Base-by-base conservation (phyloP, 2,797 vertebrate genomes). In the Podarcis siculus region DNA sequence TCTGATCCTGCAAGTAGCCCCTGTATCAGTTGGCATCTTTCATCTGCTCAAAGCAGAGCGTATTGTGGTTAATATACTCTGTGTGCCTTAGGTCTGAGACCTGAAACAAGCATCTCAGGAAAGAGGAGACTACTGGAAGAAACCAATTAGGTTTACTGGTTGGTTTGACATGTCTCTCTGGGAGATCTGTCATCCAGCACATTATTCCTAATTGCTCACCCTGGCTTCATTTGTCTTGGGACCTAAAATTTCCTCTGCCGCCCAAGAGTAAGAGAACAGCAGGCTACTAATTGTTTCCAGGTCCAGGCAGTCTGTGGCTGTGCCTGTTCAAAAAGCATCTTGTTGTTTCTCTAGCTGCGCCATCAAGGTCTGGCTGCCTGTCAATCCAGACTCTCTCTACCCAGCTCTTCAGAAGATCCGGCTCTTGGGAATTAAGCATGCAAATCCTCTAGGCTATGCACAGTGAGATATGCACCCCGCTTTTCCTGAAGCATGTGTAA, bases 331-430 rank as follows among this genome's bases (percentile, higher is more conserved):
- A 90, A 85, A 30, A 88, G 21, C 88, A 81, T 71, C 2, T 0
- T 1, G 0, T 32, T 45, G 35, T n/a, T 84, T 86, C 80, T 88
- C 87, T 23, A 83, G 64, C 37, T 25, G 61, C 58, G 32, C 42
- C 17, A n/a, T 67, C 61, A 78, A 67, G 87, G 5, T 27, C 21
- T 66, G 6, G 55, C 1, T 79, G 13, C 61, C 64, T 35, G 55
- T 87, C 35, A 77, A 45, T 90, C 79, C 37, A 82, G 19, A 27
- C 91, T 42, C 61, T 23, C 76, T 89, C 93, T 73, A 39, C 32
- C 82, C 7, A 58, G 15, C 75, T 90, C 77, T 91, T 85, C 42
- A 49, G 89, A 87, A 92, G 95, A 92, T 78, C 19, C 45, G 89
- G 3, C 23, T n/a, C 87, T 17, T 78, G 66, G 12, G 89, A 93